phyloP scores from a whole-genome alignment of 2,113 vertebrate genomes.

The Menidia beryllina region DNA sequence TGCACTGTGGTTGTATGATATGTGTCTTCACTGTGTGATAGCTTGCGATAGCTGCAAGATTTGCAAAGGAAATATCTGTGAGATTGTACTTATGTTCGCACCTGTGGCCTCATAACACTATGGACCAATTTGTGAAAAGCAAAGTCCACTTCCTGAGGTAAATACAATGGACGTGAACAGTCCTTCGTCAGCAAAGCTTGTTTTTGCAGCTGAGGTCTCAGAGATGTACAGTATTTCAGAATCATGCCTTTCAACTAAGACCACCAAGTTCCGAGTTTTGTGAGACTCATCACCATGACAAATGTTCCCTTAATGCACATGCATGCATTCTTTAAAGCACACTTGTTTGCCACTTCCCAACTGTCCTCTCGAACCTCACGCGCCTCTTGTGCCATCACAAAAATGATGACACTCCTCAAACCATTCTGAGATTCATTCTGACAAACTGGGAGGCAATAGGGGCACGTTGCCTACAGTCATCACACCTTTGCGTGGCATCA shows the following conservation, averaged over 20 bases:
- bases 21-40: not conserved
- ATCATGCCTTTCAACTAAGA: slow-evolving; percentile 50
- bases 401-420: slow-evolving; percentile 59
- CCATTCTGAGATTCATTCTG: slow-evolving; percentile 46
- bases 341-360: slow-evolving; percentile 3
- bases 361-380: slow-evolving; percentile 14
- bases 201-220: slow-evolving; percentile 42
- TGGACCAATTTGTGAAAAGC: slow-evolving; percentile 22
- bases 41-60: slow-evolving; percentile 3
- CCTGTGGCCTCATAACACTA: slow-evolving; percentile 3
- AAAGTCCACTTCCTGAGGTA: slow-evolving; percentile 19
- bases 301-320: slow-evolving; percentile 4
- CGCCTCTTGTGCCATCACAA: slow-evolving; percentile 42
- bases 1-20: not conserved
- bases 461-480: slow-evolving; percentile 60
- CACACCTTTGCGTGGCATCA: slow-evolving; percentile 59
- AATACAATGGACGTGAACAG: slow-evolving; percentile 42
- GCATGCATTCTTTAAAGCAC: slow-evolving; percentile 15
- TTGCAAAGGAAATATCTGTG: slow-evolving; percentile 26
- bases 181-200: slow-evolving; percentile 34
- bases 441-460: slow-evolving; percentile 59
- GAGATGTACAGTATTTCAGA: slow-evolving; percentile 28
- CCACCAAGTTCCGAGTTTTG: slow-evolving; percentile 36
- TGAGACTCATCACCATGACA: slow-evolving; percentile 34
- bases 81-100: slow-evolving; percentile 18